Base-by-base conservation (phyloP, 2,888 invertebrate species). In the Lithophane leautieri region DNA sequence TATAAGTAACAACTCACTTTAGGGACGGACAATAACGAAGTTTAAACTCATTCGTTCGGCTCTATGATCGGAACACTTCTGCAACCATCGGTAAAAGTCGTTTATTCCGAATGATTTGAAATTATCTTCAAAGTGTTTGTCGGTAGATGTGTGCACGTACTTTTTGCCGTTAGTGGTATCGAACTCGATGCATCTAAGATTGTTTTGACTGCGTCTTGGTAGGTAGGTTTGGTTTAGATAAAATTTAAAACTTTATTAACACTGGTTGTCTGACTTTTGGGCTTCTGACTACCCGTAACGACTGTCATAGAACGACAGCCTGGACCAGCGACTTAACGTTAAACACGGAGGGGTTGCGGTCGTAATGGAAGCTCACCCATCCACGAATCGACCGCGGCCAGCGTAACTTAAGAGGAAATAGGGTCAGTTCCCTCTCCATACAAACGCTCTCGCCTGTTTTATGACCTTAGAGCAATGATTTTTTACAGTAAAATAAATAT, bases 151-250 rank as follows among this genome's bases (percentile, higher is more conserved):
- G 58, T 65, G 61, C 76, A 76, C 70, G 81, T 71, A 58, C 14
- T 28, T 62, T 61, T 25, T 82, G 81, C 84, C 76, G 84, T 84
- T 70, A 79, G 56, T 7, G n/a, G 22, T 79, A 81, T 70, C n/a
- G 76, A 70, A 44, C 25, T 67, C 47, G 44, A 60, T 73, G 16
- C 6, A 40, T 72, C 16, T 40, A 6, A 40, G 50, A 65, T 65
- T 4, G n/a, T 62, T n/a, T 47, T n/a, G n/a, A 16, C 6, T 9
- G 0, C 9, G 4, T 56, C n/a, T 12, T 34, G 34, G 34, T 34
- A 34, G 34, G 34, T 34, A 34, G 34, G 34, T 34, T 34, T 34
- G 34, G 6, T 34, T 34, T 34, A 6, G 34, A 34, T 34, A 34
- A 6, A 34, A 34, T 34, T 0, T 34, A 34, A 4, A 34, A 34